Percentiles rank a stretch among this genome's conserved stretches.
Evolutionary conservation across 1,140 invertebrate genomes (phyloP).

Genomic region (Lanistes nyassanus): DNA sequence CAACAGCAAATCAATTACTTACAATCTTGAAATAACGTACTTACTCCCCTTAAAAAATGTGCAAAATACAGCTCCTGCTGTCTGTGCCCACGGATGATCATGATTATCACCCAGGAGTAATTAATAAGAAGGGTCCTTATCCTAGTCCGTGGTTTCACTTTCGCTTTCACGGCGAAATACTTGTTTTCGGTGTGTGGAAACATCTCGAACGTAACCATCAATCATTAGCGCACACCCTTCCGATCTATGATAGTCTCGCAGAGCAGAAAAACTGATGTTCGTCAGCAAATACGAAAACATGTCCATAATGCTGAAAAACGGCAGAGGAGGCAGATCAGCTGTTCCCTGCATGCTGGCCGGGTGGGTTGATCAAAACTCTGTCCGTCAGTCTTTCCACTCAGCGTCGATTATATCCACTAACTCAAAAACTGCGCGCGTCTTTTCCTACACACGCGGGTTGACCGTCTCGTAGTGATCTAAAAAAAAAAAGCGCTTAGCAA

Average conservation of each 20-base stretch:
- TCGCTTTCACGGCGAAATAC: neutral
- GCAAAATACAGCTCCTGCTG: slow-evolving; percentile 2
- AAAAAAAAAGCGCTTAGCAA: too few relatives aligned
- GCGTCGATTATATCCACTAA: too few relatives aligned
- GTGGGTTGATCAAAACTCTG: neutral
- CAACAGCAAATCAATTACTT: neutral
- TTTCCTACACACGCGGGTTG: too few relatives aligned
- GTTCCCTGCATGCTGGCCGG: too few relatives aligned
- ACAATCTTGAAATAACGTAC: neutral
- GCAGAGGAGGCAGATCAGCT: neutral
- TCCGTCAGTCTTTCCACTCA: neutral
- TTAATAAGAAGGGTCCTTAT: too few relatives aligned
- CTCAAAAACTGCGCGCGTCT: too few relatives aligned
- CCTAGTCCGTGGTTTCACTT: neutral
- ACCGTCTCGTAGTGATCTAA: too few relatives aligned
- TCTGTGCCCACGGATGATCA: neutral
- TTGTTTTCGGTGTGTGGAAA: too few relatives aligned
- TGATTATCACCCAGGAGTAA: neutral
- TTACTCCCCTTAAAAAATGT: too few relatives aligned
- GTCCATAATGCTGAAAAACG: too few relatives aligned
- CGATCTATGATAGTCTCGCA: too few relatives aligned
- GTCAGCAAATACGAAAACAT: neutral
- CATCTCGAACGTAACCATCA: neutral
- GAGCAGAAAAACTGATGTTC: neutral
- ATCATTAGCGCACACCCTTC: neutral